Evolutionary conservation across 2,113 vertebrate genomes (phyloP), one percentile per base, ranked within the genome.

Genomic region (Echinops telfairi): DNA sequence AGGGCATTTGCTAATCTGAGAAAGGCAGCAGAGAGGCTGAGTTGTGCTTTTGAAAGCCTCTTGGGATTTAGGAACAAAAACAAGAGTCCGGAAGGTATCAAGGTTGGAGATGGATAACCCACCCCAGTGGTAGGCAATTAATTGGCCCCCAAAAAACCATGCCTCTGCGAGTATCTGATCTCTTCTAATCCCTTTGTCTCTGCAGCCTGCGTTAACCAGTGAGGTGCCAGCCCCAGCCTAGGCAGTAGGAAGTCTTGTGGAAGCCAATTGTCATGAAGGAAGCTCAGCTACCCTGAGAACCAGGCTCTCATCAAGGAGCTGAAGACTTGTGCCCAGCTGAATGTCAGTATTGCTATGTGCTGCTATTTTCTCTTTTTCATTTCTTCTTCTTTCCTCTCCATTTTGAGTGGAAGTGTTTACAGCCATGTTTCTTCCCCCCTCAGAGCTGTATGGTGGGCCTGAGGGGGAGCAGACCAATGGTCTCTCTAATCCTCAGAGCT

Each of bases 401-500:
- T 75, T 92, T 92, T 29, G n/a, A 88, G 22, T 9, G 23, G 25
- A 60, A 62, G 8, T 81, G n/a, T 70, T 33, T 20, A 16, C 79
- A 47, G 33, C 3, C 11, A 58, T 73, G 88, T 90, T 73, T 66
- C 64, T 57, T 91, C 80, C 31, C 53, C 79, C 23, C 23, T 84
- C 36, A 58, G 31, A 10, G 22, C 68, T 82, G 33, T 25, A 10
- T 81, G 20, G 31, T 11, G 31, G 60, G 53, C 14, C 14, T 71
- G 25, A n/a, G 12, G 29, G 47, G 40, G 68, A 81, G 47, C 31
- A 66, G 79, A 43, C 64, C 58, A 88, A 12, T 76, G 77, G 75
- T 92, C 12, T 93, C 68, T 76, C 76, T 84, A 27, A 60, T 92
- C 83, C 60, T 77, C 83, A 93, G 58, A 22, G 73, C 40, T n/a